phyloP scores from a whole-genome alignment of 2,888 invertebrate species.

The Lasioglossum morio region DNA sequence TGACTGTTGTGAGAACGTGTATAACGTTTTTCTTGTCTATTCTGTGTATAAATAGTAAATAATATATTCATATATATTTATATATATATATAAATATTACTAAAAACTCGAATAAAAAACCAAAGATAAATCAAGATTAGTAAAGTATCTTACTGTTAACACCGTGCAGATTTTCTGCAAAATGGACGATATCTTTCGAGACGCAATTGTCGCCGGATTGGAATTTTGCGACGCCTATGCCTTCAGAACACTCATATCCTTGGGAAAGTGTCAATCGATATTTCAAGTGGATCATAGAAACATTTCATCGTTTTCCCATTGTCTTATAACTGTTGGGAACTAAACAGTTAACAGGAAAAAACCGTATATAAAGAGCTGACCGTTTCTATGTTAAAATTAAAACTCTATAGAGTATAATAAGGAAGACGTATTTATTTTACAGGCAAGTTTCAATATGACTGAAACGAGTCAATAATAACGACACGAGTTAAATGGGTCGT shows the following conservation, averaged over 20 bases:
- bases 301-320: background rate
- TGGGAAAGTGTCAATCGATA: background rate
- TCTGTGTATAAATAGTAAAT: no score
- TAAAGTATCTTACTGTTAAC: background rate
- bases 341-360: background rate
- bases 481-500: background rate
- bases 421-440: background rate
- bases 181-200: background rate
- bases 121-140: background rate
- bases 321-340: background rate
- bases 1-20: background rate
- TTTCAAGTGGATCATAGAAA: background rate
- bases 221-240: background rate
- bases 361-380: background rate
- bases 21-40: background rate
- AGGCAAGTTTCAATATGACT: background rate
- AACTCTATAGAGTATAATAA: background rate
- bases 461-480: background rate
- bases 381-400: background rate
- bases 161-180: background rate
- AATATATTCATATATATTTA: no score
- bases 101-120: background rate
- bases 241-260: background rate
- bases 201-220: background rate
- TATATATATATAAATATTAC: background rate